Percentiles rank a stretch among this genome's conserved stretches.
phyloP scores from a whole-genome alignment of 2,888 invertebrate genomes.

The Panzeria rudis region DNA sequence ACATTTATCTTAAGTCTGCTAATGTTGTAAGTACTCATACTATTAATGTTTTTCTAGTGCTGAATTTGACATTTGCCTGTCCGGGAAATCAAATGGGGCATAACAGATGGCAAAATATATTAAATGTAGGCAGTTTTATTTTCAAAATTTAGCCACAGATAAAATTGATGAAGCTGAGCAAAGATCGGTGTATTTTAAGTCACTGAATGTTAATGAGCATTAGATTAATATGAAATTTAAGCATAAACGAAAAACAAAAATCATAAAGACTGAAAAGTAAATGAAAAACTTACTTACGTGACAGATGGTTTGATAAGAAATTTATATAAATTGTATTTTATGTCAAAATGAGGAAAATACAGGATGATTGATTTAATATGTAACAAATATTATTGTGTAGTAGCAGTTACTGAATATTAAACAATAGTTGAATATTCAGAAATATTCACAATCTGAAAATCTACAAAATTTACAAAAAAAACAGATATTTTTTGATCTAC shows the following conservation, averaged over 20 bases:
- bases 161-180: constrained; percentile 44
- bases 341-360: no score
- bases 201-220: constrained; percentile 71
- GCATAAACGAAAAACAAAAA: constrained; percentile 17
- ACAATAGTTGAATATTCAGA: no score
- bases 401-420: no score
- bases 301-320: constrained; percentile 30
- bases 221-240: constrained; percentile 59
- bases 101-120: constrained; percentile 67
- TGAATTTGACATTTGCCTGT: constrained; percentile 65
- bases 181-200: constrained; percentile 43
- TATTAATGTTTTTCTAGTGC: not conserved
- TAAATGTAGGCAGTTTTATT: constrained; percentile 12
- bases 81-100: constrained; percentile 65
- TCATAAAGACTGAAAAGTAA: not conserved
- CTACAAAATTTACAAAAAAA: no score
- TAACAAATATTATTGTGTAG: no score
- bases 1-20: constrained; percentile 27
- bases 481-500: no score
- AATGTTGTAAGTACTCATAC: not conserved
- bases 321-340: no score
- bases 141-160: constrained; percentile 4
- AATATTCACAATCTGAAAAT: no score
- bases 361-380: no score
- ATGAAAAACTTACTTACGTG: not conserved